Evolutionary conservation across 2,113 vertebrate species (phyloP).

Genomic region (Dryoscopus gambensis): DNA sequence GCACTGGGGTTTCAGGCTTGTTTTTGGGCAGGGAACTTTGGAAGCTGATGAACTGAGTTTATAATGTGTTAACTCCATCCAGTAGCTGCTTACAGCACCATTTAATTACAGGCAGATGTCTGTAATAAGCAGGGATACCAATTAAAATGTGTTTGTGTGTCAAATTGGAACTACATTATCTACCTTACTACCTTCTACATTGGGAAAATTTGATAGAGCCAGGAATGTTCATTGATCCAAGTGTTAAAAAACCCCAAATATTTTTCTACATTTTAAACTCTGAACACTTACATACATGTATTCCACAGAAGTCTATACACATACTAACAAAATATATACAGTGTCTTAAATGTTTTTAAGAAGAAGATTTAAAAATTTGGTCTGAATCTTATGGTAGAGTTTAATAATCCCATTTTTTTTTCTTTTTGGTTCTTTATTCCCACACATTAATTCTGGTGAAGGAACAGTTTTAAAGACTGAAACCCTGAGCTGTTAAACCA

Average conservation of each 20-base stretch:
- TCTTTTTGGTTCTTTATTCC: not conserved
- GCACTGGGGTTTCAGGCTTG: not conserved
- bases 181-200: not conserved
- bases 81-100: not conserved
- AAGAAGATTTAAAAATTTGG: not conserved
- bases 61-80: not conserved
- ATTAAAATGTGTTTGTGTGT: not conserved
- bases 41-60: not conserved
- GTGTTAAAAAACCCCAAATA: not conserved
- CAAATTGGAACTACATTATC: not conserved
- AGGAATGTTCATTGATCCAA: not conserved
- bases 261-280: not conserved
- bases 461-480: not conserved
- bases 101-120: not conserved
- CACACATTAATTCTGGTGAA: not conserved
- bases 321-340: not conserved
- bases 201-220: not conserved
- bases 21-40: not conserved
- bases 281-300: rapidly evolving
- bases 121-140: not conserved
- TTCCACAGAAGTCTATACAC: not conserved
- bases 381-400: not conserved
- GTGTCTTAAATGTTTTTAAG: not conserved
- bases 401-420: not conserved
- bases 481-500: not conserved